Base-by-base conservation (phyloP, 92 coral and sea anemone genomes). In the Metridium senile region DNA sequence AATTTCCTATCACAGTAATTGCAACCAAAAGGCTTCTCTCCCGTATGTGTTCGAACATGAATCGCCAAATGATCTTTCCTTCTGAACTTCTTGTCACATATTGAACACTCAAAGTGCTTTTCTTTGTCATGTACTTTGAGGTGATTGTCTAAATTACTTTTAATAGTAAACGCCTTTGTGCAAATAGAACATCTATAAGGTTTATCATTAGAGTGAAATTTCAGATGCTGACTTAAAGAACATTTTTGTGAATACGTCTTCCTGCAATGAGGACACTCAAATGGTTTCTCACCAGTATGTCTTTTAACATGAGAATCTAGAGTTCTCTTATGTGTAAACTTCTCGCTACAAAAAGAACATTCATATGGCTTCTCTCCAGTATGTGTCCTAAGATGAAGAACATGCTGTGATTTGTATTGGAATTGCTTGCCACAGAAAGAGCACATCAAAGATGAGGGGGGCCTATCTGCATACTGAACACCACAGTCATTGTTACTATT, bases 201-300 rank as follows among this genome's bases (percentile, higher is more conserved):
- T 51, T 30, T 70, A 4, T 25, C 22, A 9, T 59, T 59, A 10
- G 80, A 72, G 68, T 84, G 88, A 30, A 70, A 70, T n/a, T 61
- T 54, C 16, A 62, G 53, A 31, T 84, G 88, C 4, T 66, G 84
- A 58, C 71, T 78, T 16, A 84, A 66, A 25, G 66, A 57, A 52
- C 34, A 49, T 43, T 56, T 59, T 25, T 69, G 77, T 45, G 72
- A 68, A 57, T 78, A 84, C 28, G 57, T 63, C 51, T 78, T 84
- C 2, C 77, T 78, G 66, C 88, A 84, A 18, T 58, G 26, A 6
- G 66, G 34, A 66, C 88, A 78, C 16, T 45, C 9, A 45, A 45
- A 45, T 7, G 51, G 51, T 16, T 45, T 45, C 16, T 45, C 51
- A 7, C 51, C 51, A 45, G 51, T 45, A 16, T 45, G 51, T 45